Evolutionary conservation across 2,113 vertebrate genomes (phyloP), one percentile per base, ranked within the genome.

Genomic region (Mustelus asterias): DNA sequence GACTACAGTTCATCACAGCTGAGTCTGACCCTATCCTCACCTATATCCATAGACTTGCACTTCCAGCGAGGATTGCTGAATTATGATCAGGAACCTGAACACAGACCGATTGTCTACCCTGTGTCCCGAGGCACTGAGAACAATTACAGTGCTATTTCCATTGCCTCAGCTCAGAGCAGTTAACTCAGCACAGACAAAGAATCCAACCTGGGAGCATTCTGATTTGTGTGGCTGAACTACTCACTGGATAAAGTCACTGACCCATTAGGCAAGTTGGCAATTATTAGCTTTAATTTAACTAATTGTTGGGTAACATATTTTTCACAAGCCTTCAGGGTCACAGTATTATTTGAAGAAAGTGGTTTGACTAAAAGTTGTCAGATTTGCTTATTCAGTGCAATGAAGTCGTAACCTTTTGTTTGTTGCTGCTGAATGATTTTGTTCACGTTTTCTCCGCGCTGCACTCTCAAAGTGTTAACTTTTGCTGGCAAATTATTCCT

Each of bases 91-190:
- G 54, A 93, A 67, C 33, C 60, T 20, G 33, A 93, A 67, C 33
- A 93, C 60, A 18, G 89, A 93, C 60, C 11, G 16, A 37, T 93
- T 93, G 89, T 65, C 89, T 20, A 65, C 60, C 29, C 33, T 93
- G 29, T 92, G 33, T 92, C 89, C 89, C 1, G 60, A 93, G 60
- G 89, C 89, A 41, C 14, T 93, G 60, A 20, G 89, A 65, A 93
- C 89, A 93, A 93, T 93, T 93, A 22, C 89, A 93, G 33, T 10
- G 37, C 89, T 37, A 93, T 93, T 93, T 37, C 60, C 20, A 65
- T n/a, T 10, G 60, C n/a, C 89, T 93, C 89, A 63, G 88, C 14
- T 63, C 88, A n/a, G 54, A 18, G 54, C 88, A 90, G 29, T 58
- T 58, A 88, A 88, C 85, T 24, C 37, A 58, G 48, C 26, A 58